Evolutionary conservation across 1,140 invertebrate genomes (phyloP), one percentile per base, ranked within the genome.

Genomic region (Ips typographus): DNA sequence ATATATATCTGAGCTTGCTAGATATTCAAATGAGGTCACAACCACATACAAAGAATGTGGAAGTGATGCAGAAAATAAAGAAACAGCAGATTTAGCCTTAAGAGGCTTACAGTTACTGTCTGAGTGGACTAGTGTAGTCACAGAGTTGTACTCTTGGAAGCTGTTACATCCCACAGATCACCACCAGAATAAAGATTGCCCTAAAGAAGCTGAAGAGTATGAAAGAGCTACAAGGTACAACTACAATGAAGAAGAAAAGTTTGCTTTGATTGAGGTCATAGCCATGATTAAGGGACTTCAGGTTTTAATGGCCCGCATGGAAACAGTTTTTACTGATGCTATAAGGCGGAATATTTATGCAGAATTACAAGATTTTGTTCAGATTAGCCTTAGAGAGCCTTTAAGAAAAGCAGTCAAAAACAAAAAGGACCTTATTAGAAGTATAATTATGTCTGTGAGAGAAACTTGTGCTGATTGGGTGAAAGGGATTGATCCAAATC

Each of bases 201-300:
- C 97, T 1, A 85, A 88, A 36, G 95, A 98, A 79, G 97, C 97
- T n/a, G 98, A 99, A 83, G 96, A 99, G 83, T 99, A 99, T 82
- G 98, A 99, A 85, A 86, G 96, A 82, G 95, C 97, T 1, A 99
- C 97, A 0, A 87, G 95, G 37, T 99, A 99, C 82, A 99, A 99
- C 83, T 99, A 99, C 80, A 93, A 91, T 4, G 92, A 94, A 39
- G 95, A 97, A 77, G 98, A 99, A 83, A 99, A 99, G 81, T 97
- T 97, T 84, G 96, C 96, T 3, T 83, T 99, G 47, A 98, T 99
- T 73, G 96, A 99, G 85, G 93, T 98, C 22, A 98, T 99, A 74
- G 95, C 97, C 0, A 99, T 99, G 96, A 98, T 99, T 73, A 99
- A 99, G 84, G 96, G 97, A 1, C 85, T 99, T 4, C 98, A 99